Conservation (phyloP, 2,888 invertebrate genomes). For the Nudaria mundana region DNA sequence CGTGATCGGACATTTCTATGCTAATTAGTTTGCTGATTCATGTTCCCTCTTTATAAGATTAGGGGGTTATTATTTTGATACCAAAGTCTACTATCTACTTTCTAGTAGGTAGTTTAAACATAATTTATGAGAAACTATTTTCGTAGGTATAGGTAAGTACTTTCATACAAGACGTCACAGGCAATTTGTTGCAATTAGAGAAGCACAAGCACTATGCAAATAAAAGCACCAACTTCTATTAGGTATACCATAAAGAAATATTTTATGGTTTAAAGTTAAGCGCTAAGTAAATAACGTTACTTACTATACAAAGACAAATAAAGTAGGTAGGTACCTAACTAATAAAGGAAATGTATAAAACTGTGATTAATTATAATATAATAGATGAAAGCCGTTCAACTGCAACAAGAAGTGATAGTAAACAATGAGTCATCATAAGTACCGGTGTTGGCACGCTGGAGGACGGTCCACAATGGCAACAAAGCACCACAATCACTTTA, state of each 20-base stretch:
- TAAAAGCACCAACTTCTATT: no score
- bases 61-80: slow-evolving; percentile 29
- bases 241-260: no score
- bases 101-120: no score
- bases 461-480: slow-evolving; percentile 64
- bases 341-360: not conserved
- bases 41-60: slow-evolving; percentile 47
- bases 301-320: no score
- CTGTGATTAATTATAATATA: slow-evolving; percentile 21
- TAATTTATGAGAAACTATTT: no score
- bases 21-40: slow-evolving; percentile 59
- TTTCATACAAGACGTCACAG: no score
- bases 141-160: no score
- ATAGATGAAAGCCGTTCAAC: slow-evolving; percentile 43
- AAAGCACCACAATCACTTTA: slow-evolving; percentile 76
- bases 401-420: slow-evolving; percentile 49
- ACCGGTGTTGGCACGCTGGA: slow-evolving; percentile 51
- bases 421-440: slow-evolving; percentile 62
- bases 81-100: slow-evolving; percentile 25
- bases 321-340: slow-evolving; percentile 5
- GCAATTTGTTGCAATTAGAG: no score
- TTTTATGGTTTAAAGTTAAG: no score
- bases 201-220: no score
- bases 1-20: slow-evolving; percentile 62
- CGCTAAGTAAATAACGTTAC: no score